Percentiles rank a stretch among this genome's conserved stretches.
These are phyloP conservation scores for Pelusios castaneus DNA, from an alignment of 2,113 vertebrate genomes.

Conservation along the genomic window DNA sequence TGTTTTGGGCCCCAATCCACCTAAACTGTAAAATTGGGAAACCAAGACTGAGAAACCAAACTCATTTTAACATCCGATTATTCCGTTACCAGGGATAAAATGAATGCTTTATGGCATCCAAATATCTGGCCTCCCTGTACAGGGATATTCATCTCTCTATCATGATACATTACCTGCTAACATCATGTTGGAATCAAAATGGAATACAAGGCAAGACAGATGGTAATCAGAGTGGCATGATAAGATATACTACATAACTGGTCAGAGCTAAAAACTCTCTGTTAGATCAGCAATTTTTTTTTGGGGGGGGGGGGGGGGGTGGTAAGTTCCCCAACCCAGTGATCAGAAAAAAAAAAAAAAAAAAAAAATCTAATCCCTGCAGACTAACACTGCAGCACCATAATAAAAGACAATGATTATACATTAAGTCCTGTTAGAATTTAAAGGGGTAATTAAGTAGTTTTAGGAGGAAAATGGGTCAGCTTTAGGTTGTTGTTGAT, in stretches of 20 bases:
- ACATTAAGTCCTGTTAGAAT: background rate
- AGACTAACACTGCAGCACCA: accelerated
- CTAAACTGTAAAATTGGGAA: background rate
- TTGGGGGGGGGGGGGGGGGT: background rate
- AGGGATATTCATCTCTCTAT: background rate
- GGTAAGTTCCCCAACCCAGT: background rate
- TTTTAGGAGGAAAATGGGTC: background rate
- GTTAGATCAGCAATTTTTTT: background rate
- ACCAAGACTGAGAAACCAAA: background rate
- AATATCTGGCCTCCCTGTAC: background rate
- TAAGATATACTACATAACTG: background rate
- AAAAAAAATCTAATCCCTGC: background rate
- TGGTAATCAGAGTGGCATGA: background rate
- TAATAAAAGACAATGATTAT: background rate
- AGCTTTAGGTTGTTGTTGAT: background rate
- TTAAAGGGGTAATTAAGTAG: background rate
- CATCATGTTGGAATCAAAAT: background rate
- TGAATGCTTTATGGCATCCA: background rate
- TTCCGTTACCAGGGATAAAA: background rate
- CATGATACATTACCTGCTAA: background rate
- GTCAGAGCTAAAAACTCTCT: background rate
- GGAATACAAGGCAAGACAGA: background rate
- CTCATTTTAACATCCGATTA: background rate
- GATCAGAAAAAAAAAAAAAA: too few relatives aligned
- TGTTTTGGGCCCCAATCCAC: background rate